Evolutionary conservation across 2,888 invertebrate genomes (phyloP).

Genomic region (Cybosia mesomella): DNA sequence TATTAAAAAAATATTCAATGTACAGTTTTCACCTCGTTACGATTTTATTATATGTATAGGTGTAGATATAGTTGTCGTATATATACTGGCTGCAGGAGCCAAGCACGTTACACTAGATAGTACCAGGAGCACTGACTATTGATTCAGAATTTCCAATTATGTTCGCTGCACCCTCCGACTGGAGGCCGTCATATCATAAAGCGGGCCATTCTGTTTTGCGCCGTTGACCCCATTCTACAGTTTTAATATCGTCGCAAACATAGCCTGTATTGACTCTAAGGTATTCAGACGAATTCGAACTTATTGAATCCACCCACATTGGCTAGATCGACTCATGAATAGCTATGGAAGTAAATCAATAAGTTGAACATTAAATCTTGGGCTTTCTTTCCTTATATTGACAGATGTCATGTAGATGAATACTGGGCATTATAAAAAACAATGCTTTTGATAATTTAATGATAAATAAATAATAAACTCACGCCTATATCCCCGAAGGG

Average conservation of each 20-base stretch:
- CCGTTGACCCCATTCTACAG: conserved; percentile 29
- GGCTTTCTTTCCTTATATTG: background rate
- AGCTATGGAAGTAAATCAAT: background rate
- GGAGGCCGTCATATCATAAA: conserved; percentile 13
- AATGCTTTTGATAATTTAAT: too few species aligned
- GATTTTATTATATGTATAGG: too few species aligned
- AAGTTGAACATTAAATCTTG: background rate
- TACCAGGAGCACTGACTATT: conserved; percentile 7
- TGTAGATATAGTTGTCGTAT: background rate
- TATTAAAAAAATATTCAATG: too few species aligned
- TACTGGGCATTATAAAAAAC: too few species aligned
- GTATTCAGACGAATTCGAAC: conserved; percentile 26
- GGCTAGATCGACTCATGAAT: background rate
- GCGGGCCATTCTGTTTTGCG: conserved; percentile 28
- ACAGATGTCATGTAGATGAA: too few species aligned
- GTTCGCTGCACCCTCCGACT: conserved; percentile 16
- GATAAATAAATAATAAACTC: too few species aligned
- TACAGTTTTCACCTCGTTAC: too few species aligned
- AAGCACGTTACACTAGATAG: conserved; percentile 16
- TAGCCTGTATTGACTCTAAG: conserved; percentile 23
- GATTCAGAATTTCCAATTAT: conserved; percentile 38
- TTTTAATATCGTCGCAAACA: conserved; percentile 35
- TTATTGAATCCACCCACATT: background rate
- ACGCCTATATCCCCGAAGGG: too few species aligned
- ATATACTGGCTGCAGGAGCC: background rate